phyloP scores from a whole-genome alignment of 1,140 invertebrate species.

The Apis laboriosa region DNA sequence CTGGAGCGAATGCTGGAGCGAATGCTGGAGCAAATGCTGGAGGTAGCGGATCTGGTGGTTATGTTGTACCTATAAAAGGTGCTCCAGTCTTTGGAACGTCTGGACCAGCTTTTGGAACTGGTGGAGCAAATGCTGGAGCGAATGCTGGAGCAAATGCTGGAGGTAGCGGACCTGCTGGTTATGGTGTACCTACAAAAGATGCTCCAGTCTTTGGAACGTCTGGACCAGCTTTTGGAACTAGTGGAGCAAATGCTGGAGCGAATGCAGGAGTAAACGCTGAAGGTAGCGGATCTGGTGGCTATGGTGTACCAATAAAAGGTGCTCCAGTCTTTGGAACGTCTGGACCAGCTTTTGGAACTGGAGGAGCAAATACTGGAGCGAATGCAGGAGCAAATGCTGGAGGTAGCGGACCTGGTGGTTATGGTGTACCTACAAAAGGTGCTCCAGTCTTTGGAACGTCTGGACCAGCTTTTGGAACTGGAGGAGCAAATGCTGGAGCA shows the following conservation, averaged over 20 bases:
- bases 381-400: neutral
- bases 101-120: neutral
- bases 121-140: neutral
- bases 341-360: neutral
- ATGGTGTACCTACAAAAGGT: neutral
- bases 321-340: neutral
- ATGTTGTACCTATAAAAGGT: neutral
- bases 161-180: neutral
- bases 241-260: conserved; percentile 17
- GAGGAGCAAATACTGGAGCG: neutral
- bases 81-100: neutral
- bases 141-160: conserved; percentile 6
- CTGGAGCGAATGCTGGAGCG: neutral
- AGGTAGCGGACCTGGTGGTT: conserved; percentile 8
- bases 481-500: neutral
- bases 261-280: neutral
- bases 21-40: too few species aligned
- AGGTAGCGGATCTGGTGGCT: neutral
- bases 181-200: neutral
- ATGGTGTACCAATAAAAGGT: neutral
- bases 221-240: neutral
- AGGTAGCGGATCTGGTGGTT: neutral
- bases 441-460: neutral
- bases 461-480: neutral
- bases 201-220: neutral